These are phyloP conservation scores for Imbricaverruca yamaguchii DNA, from an alignment of 2,888 invertebrate species.

Conservation along the genomic window DNA sequence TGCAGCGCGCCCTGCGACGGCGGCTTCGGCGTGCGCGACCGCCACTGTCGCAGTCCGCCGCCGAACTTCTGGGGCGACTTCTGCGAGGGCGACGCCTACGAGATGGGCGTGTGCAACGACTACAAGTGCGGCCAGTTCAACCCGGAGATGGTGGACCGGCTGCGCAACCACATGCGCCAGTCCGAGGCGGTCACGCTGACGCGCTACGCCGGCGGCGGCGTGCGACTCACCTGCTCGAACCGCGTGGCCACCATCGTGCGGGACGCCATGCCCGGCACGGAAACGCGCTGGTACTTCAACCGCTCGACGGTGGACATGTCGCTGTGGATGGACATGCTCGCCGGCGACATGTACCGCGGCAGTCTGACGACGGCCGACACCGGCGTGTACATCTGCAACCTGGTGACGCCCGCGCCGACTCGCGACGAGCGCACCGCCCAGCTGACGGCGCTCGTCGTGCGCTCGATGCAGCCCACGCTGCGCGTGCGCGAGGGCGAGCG, in stretches of 20 bases:
- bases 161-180: background rate
- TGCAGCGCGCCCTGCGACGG: slow-evolving; percentile 19
- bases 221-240: background rate
- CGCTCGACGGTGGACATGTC: background rate
- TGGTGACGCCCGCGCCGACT: background rate
- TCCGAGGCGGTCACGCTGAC: background rate
- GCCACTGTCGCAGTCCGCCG: slow-evolving; percentile 8
- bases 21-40: slow-evolving; percentile 11
- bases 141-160: slow-evolving; percentile 3
- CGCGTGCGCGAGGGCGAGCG: slow-evolving; percentile 9
- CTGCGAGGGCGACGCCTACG: slow-evolving; percentile 10
- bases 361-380: background rate
- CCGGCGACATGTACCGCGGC: background rate
- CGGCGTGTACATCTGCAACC: slow-evolving; percentile 15
- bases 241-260: background rate
- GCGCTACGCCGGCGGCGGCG: background rate
- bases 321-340: background rate
- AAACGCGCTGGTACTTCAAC: slow-evolving; percentile 21
- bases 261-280: background rate
- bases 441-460: background rate
- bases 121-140: slow-evolving; percentile 20
- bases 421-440: background rate
- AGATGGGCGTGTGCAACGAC: slow-evolving; percentile 21
- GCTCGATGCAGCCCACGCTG: background rate
- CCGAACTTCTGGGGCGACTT: slow-evolving; percentile 14